Conservation (phyloP, 2,113 vertebrate genomes). For the Galeopterus variegatus region DNA sequence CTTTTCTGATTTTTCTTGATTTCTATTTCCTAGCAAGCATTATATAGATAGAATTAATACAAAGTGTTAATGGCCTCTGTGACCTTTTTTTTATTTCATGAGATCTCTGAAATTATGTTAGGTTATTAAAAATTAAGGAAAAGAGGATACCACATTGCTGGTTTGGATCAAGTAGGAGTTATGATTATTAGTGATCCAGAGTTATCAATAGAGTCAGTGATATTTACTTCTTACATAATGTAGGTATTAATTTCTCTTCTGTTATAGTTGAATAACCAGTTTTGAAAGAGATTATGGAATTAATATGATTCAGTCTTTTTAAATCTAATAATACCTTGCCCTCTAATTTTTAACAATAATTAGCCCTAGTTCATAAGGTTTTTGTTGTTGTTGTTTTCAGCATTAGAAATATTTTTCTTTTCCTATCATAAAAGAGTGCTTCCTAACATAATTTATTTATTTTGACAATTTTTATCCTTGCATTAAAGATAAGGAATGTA, state of each 20-base stretch:
- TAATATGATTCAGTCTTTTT: conserved; percentile 1
- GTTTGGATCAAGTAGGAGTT: conserved; percentile 16
- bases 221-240: not conserved
- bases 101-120: not conserved
- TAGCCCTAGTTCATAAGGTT: not conserved
- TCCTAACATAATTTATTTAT: conserved; percentile 24
- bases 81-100: not conserved
- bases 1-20: conserved; percentile 51
- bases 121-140: not conserved
- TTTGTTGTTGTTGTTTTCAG: not conserved
- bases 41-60: not conserved
- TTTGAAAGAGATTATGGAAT: conserved; percentile 13
- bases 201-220: conserved; percentile 13
- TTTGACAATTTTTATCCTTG: conserved; percentile 40
- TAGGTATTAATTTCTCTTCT: not conserved
- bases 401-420: conserved; percentile 18
- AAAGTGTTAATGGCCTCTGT: not conserved
- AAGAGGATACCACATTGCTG: not conserved
- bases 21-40: not conserved
- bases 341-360: not conserved
- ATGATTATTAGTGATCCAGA: not conserved
- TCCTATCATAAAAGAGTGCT: not conserved
- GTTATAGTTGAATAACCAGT: not conserved
- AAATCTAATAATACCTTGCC: not conserved
- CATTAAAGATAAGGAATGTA: conserved; percentile 37